Evolutionary conservation across 2,888 invertebrate species (phyloP).

Genomic region (Archips xylosteana): DNA sequence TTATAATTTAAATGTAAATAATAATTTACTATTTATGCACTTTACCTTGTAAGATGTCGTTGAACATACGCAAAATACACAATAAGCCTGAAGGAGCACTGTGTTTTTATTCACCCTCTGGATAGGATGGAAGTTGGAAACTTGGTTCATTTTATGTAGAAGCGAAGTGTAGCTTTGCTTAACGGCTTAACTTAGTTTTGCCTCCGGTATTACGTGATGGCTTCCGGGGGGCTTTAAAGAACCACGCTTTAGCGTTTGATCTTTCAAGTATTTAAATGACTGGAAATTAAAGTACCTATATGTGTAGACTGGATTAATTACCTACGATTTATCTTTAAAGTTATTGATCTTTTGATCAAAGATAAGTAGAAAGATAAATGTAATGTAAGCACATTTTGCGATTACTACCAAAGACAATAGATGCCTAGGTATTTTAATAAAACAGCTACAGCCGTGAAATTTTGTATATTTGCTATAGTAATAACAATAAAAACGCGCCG

Average conservation of each 20-base stretch:
- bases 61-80: constrained; percentile 70
- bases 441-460: too few relatives aligned
- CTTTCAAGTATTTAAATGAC: neutral
- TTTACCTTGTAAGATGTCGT: constrained; percentile 66
- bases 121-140: constrained; percentile 3
- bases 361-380: too few relatives aligned
- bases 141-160: constrained; percentile 17
- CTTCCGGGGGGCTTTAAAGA: constrained; percentile 13
- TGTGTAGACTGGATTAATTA: neutral
- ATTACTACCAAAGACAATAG: too few relatives aligned
- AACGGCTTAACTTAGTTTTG: constrained; percentile 37
- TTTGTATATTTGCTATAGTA: too few relatives aligned
- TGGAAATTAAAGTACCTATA: neutral
- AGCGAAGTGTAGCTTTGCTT: constrained; percentile 15
- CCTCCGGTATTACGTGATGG: constrained; percentile 20
- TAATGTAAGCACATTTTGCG: too few relatives aligned
- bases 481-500: too few relatives aligned
- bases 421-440: too few relatives aligned
- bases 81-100: constrained; percentile 41
- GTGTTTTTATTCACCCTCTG: constrained; percentile 37
- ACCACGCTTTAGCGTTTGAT: constrained; percentile 14
- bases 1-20: constrained; percentile 65
- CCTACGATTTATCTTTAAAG: too few relatives aligned
- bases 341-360: too few relatives aligned
- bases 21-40: constrained; percentile 82